Percentiles rank a stretch among this genome's conserved stretches.
phyloP scores from a whole-genome alignment of 2,113 vertebrate species.

The Polypterus senegalus region DNA sequence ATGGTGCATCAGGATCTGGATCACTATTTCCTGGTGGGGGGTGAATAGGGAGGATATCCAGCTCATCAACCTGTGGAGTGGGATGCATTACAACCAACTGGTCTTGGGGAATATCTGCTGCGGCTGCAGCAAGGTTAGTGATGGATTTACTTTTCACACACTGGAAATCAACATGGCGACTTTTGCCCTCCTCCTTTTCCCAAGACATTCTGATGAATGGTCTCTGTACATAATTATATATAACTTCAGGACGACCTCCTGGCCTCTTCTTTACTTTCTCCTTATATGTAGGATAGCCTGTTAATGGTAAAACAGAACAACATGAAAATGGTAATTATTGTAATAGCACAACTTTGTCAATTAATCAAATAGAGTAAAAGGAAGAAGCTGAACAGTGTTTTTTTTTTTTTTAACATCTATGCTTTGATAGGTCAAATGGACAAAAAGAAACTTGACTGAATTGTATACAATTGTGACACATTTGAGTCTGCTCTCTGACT shows the following conservation, averaged over 20 bases:
- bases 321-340: neutral
- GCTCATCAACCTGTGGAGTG: slow-evolving; percentile 89
- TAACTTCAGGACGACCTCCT: slow-evolving; percentile 87
- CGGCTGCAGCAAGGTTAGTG: slow-evolving; percentile 86
- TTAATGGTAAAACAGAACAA: neutral
- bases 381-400: too few relatives aligned
- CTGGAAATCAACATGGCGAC: slow-evolving; percentile 94
- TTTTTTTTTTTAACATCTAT: too few relatives aligned
- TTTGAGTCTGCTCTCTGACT: too few relatives aligned
- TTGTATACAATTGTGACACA: too few relatives aligned
- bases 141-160: slow-evolving; percentile 97
- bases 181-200: slow-evolving; percentile 98
- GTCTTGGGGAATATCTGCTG: slow-evolving; percentile 92
- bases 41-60: slow-evolving; percentile 83
- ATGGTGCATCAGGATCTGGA: slow-evolving; percentile 74
- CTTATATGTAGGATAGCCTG: slow-evolving; percentile 94
- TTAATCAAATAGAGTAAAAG: neutral
- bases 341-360: neutral
- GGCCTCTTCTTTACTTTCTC: slow-evolving; percentile 97
- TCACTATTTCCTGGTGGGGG: slow-evolving; percentile 65
- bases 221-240: slow-evolving; percentile 96
- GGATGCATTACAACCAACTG: slow-evolving; percentile 92
- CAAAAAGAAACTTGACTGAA: too few relatives aligned
- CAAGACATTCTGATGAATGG: slow-evolving; percentile 98
- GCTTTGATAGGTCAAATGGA: too few relatives aligned